Conservation (phyloP, 2,797 vertebrate species). For the Notamacropus eugenii region DNA sequence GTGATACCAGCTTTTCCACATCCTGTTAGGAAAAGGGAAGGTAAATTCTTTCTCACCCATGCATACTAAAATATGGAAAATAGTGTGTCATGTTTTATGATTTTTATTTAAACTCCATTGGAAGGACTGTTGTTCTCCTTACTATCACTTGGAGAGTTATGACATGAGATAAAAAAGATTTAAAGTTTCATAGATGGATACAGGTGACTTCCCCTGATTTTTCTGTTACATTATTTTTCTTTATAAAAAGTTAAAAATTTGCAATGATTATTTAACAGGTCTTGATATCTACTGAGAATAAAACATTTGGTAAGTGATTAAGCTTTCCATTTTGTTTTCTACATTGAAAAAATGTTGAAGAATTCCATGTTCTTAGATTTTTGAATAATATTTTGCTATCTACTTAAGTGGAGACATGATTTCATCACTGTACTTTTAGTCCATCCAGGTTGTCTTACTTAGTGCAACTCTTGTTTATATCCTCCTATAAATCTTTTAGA, state of each 20-base stretch:
- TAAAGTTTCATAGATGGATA: conserved; percentile 24
- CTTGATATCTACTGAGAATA: conserved; percentile 79
- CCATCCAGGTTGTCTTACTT: background rate
- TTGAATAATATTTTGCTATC: background rate
- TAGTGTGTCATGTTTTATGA: background rate
- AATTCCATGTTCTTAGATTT: background rate
- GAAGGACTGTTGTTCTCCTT: conserved; percentile 35
- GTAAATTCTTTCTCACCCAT: background rate
- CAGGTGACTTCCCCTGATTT: background rate
- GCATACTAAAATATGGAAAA: conserved; percentile 14
- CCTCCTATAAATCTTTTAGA: background rate
- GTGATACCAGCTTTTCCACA: conserved; percentile 13
- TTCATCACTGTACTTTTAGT: background rate
- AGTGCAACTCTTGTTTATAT: background rate
- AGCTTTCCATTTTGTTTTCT: conserved; percentile 22
- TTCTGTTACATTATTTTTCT: conserved; percentile 34
- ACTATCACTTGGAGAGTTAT: conserved; percentile 20
- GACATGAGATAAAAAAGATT: background rate
- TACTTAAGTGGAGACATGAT: background rate
- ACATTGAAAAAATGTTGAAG: background rate
- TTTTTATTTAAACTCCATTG: conserved; percentile 10
- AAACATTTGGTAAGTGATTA: conserved; percentile 84
- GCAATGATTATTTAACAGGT: conserved; percentile 79
- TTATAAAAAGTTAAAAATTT: conserved; percentile 36
- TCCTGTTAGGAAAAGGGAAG: conserved; percentile 30